Evolutionary conservation across 1,140 invertebrate genomes (phyloP), one percentile per base, ranked within the genome.

Genomic region (Drosophila yakuba): DNA sequence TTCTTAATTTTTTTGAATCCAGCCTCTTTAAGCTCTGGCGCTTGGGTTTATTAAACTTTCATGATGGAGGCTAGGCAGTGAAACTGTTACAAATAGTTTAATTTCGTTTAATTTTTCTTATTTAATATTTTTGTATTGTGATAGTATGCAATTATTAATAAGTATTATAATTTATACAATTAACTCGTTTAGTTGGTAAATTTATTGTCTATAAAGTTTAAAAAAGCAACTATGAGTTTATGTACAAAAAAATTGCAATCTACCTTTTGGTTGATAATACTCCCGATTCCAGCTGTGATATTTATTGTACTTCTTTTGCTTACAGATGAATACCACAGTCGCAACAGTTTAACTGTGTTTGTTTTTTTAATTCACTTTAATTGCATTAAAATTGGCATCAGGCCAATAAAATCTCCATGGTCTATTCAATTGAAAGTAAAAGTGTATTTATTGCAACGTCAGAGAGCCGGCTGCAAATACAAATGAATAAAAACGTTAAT

Each of bases 401-500:
- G 7, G 8, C 12, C 55, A 28, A 64, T 64, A 38, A 50, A 67
- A 45, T 62, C 11, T 36, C 11, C 1, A 51, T 1, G 23, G 39
- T 35, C 32, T 64, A 15, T 43, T 32, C 20, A 28, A 35, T 25
- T 32, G 50, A 41, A 59, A 58, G 43, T 48, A 59, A 69, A 56
- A 57, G 38, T 25, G 28, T 23, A 43, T 25, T 20, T 25, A 51
- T 28, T 51, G 5, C 17, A 5, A 20, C 5, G 28, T 1, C 12
- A 28, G 32, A 44, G 58, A n/a, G 11, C 0, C 17, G 47, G 32
- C 28, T 25, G 51, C 17, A 17, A 56, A 44, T 38, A 51, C 25
- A 38, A 50, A 41, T 52, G 20, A 17, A 57, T 74, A 32, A 63
- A 71, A 43, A 64, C 57, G 44, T 44, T 36, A 11, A 57, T 66